Conservation (phyloP, 2,113 vertebrate species). For the Orycteropus afer region DNA sequence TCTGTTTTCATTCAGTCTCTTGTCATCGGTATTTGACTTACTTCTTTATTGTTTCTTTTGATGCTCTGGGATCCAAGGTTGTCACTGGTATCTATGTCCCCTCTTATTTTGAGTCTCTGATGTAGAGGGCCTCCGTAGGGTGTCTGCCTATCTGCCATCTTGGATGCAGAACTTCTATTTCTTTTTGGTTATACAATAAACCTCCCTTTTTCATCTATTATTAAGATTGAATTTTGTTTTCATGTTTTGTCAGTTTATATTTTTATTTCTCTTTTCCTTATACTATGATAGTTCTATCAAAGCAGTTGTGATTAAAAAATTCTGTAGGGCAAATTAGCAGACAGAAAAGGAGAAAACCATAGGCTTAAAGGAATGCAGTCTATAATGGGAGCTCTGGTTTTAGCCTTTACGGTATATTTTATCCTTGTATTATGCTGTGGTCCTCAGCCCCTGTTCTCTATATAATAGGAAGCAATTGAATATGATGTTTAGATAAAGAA, state of each 20-base stretch:
- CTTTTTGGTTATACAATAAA: slow-evolving; percentile 75
- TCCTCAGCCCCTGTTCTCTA: neutral
- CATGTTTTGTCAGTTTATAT: slow-evolving; percentile 81
- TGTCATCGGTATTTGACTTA: too few species aligned
- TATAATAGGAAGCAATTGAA: neutral
- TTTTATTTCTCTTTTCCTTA: slow-evolving; percentile 82
- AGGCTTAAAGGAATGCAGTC: neutral
- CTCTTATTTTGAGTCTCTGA: too few species aligned
- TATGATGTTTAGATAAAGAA: neutral
- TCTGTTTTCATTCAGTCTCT: too few species aligned
- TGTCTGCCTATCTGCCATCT: too few species aligned
- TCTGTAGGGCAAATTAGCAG: neutral
- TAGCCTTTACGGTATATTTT: neutral
- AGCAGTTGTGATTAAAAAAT: slow-evolving; percentile 43
- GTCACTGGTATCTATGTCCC: too few species aligned
- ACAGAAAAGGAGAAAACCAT: neutral
- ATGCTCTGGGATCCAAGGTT: too few species aligned
- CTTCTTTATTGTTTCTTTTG: too few species aligned
- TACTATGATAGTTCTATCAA: slow-evolving; percentile 80
- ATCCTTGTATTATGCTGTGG: neutral
- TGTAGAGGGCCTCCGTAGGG: too few species aligned
- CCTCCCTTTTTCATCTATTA: slow-evolving; percentile 76
- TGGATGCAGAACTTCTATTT: too few species aligned
- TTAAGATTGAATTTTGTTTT: slow-evolving; percentile 78
- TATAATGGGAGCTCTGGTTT: neutral